Percentiles rank a stretch among this genome's conserved stretches.
These are phyloP conservation scores for Copidosoma aretas DNA, from an alignment of 2,888 invertebrate genomes.

Conservation along the genomic window DNA sequence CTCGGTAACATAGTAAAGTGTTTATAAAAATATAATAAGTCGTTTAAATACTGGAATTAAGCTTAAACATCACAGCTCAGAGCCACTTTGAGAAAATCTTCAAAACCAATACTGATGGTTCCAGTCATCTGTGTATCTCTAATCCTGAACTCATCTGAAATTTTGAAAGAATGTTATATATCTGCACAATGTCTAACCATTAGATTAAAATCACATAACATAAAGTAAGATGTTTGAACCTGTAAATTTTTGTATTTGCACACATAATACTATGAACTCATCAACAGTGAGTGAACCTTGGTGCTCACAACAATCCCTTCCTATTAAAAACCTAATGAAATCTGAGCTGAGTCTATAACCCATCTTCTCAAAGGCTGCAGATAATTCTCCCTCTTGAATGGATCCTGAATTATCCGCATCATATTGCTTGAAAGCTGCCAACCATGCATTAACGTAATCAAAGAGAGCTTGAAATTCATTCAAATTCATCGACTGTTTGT, in stretches of 20 bases:
- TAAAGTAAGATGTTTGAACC: constrained; percentile 50
- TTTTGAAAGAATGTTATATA: constrained; percentile 23
- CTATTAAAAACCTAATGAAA: constrained; percentile 76
- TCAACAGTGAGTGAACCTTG: constrained; percentile 78
- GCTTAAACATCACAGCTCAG: constrained; percentile 72
- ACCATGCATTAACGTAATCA: constrained; percentile 89
- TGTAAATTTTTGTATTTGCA: constrained; percentile 85
- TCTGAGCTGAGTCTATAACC: constrained; percentile 84
- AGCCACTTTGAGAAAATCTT: constrained; percentile 87
- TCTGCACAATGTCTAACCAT: background rate
- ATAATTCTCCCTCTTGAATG: constrained; percentile 81
- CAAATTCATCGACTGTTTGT: constrained; percentile 82
- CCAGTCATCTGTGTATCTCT: constrained; percentile 84
- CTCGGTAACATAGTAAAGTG: background rate
- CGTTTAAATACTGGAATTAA: constrained; percentile 5
- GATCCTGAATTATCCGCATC: constrained; percentile 85
- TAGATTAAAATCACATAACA: background rate
- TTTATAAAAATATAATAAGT: constrained; percentile 1
- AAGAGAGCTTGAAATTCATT: constrained; percentile 86
- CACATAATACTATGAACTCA: constrained; percentile 86
- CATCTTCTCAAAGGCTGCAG: constrained; percentile 83
- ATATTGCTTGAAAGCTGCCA: constrained; percentile 81
- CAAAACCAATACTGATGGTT: constrained; percentile 83
- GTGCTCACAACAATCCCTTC: constrained; percentile 70
- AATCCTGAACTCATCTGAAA: constrained; percentile 79